These are phyloP conservation scores for Oncorhynchus tshawytscha DNA, from an alignment of 2,113 vertebrate species.

Conservation along the genomic window DNA sequence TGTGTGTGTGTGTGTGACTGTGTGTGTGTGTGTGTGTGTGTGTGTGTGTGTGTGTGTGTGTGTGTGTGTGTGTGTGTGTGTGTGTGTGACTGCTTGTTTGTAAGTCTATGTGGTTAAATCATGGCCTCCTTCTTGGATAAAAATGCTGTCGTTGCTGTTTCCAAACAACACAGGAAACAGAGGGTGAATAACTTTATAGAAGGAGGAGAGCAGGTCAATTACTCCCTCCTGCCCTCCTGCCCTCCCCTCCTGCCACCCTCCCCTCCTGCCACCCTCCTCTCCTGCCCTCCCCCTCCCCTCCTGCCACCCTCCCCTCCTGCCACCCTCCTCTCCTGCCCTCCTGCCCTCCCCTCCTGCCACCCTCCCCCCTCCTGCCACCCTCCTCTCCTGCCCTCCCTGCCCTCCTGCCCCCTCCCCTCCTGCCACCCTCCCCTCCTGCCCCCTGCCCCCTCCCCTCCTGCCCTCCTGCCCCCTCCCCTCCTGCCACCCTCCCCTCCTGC, in stretches of 20 bases:
- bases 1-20: not conserved
- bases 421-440: not conserved
- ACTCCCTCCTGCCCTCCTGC: not conserved
- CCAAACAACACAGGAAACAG: conserved; percentile 22
- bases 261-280: too few relatives aligned
- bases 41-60: conserved; percentile 2
- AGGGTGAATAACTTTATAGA: conserved; percentile 30
- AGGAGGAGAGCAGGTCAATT: conserved; percentile 34
- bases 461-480: too few relatives aligned
- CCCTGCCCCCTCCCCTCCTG: too few relatives aligned
- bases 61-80: not conserved
- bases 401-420: too few relatives aligned
- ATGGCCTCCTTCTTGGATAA: conserved; percentile 46
- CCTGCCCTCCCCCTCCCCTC: not conserved
- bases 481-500: too few relatives aligned
- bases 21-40: not conserved
- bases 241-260: too few relatives aligned
- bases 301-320: too few relatives aligned
- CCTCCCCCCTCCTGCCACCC: too few relatives aligned
- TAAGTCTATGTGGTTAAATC: conserved; percentile 34
- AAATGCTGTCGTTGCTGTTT: conserved; percentile 61
- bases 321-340: too few relatives aligned
- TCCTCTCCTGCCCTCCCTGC: too few relatives aligned
- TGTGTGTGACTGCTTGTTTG: conserved; percentile 31
- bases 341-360: too few relatives aligned